Conservation (phyloP, 1,140 invertebrate genomes). For the Stegodyphus mimosarum region DNA sequence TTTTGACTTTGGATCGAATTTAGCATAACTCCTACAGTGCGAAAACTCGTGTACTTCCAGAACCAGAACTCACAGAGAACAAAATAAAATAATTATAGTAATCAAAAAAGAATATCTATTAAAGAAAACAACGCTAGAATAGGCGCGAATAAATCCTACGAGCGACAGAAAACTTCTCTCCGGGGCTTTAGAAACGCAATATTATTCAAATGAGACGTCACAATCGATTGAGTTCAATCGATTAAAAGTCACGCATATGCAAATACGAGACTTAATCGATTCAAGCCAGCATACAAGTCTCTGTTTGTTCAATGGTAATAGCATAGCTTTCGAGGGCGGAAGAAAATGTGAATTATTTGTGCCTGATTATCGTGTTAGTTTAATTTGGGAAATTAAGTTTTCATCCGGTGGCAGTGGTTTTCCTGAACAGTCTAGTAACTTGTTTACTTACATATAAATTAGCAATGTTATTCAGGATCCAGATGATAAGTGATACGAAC, state of each 20-base stretch:
- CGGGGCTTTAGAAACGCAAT: conserved; percentile 4
- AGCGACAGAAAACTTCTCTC: conserved; percentile 10
- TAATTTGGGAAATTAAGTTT: conserved; percentile 22
- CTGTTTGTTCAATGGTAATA: background rate
- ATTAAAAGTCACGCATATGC: conserved; percentile 59
- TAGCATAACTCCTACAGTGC: too few relatives aligned
- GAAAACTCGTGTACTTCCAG: too few relatives aligned
- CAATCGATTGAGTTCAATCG: conserved; percentile 56
- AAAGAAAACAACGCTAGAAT: background rate
- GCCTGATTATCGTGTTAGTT: background rate
- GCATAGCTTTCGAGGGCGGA: background rate
- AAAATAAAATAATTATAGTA: background rate
- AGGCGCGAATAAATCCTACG: background rate
- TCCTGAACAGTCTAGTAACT: background rate
- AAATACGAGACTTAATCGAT: conserved; percentile 46
- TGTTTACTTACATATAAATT: too few relatives aligned
- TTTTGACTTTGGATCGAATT: too few relatives aligned
- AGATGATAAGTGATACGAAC: too few relatives aligned
- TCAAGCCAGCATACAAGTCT: background rate
- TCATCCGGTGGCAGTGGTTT: background rate
- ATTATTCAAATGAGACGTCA: conserved; percentile 58
- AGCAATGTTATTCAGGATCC: too few relatives aligned
- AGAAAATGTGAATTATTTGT: conserved; percentile 7
- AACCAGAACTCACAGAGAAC: too few relatives aligned
- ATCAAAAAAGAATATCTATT: background rate